Evolutionary conservation across 23 tunicate species (phyloP), one percentile per base, ranked within the genome.

Genomic region (Trididemnum nubilum): DNA sequence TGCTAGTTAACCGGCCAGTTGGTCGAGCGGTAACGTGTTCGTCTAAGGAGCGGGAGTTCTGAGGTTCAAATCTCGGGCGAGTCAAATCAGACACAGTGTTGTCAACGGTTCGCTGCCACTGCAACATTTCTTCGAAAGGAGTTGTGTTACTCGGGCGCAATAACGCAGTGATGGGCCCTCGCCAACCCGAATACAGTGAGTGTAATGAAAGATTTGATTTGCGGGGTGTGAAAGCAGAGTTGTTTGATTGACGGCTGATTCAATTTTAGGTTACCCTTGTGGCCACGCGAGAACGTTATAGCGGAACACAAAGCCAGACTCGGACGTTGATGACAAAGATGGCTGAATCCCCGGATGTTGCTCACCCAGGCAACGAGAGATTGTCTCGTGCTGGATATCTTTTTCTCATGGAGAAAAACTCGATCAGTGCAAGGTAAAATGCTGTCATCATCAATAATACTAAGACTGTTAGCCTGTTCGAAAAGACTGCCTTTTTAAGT

Each of bases 381-480:
- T 87, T 93, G 93, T 73, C 92, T 7, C 38, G 93, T 34, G 87
- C 85, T 24, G 98, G 98, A 0, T 93, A 93, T 81, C 74, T 91
- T 35, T 85, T 85, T 29, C 71, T 91, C 33, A 80, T 72, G 72
- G 97, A 91, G 54, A 91, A 91, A 70, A 91, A 90, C 52, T 36
- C 97, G 4, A 27, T 91, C 29, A 78, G 97, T 59, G 69, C 94
- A 36, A 83, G 94, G 94, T 89, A 73, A 40, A 15, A 44, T 44
- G 9, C 54, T 44, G n/a, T n/a, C n/a, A n/a, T 64, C n/a, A n/a
- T n/a, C n/a, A n/a, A n/a, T n/a, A n/a, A n/a, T n/a, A n/a, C n/a
- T n/a, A n/a, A n/a, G n/a, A n/a, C n/a, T 51, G 21, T 21, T n/a
- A n/a, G n/a, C n/a, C n/a, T n/a, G n/a, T n/a, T n/a, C n/a, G n/a